A percentile compares a stretch with the other conserved stretches of the same genome.
Evolutionary conservation across 2,797 vertebrate species (phyloP).

Genomic region (Rhynchotus rufescens): DNA sequence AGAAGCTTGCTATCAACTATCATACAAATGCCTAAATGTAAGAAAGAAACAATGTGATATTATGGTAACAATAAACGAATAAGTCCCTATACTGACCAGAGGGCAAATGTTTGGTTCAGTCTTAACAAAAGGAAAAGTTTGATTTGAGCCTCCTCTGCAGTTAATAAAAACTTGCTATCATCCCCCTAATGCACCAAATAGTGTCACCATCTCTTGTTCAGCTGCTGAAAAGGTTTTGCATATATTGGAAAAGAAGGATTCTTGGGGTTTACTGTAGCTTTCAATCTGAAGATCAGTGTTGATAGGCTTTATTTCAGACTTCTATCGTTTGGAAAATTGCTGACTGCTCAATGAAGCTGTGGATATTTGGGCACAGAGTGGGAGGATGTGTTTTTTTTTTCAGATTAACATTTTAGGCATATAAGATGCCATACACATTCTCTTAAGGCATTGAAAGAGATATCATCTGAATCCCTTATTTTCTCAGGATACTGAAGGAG

Average conservation of each 20-base stretch:
- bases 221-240: slow-evolving; percentile 2
- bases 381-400: neutral
- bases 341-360: neutral
- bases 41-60: neutral
- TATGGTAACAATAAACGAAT: neutral
- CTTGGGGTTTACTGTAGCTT: neutral
- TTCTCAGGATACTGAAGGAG: slow-evolving; percentile 72
- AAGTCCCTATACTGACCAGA: neutral
- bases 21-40: neutral
- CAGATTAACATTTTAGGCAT: slow-evolving; percentile 35
- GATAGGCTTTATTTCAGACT: slow-evolving; percentile 7
- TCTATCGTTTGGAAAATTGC: neutral
- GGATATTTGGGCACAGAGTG: neutral
- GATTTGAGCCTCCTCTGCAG: neutral
- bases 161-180: neutral
- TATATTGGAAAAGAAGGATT: neutral
- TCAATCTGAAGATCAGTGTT: slow-evolving; percentile 4
- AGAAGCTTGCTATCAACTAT: neutral
- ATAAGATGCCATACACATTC: slow-evolving; percentile 58
- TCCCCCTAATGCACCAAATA: neutral
- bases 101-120: neutral
- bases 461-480: slow-evolving; percentile 70
- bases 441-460: slow-evolving; percentile 59
- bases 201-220: neutral
- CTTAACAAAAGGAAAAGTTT: neutral